Conservation (phyloP, 2,888 invertebrate genomes). For the Panzeria rudis region DNA sequence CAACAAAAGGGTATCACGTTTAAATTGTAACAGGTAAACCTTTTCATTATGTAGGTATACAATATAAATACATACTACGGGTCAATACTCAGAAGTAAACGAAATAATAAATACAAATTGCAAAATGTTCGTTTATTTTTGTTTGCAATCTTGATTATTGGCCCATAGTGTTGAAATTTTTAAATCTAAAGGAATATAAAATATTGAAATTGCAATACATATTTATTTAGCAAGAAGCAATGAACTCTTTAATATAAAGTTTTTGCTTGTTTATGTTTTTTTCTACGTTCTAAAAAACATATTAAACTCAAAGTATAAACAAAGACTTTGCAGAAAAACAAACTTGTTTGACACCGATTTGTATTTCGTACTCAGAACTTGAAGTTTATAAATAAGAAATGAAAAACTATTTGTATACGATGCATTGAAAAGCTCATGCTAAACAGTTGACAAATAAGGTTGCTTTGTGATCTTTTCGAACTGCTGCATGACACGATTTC, state of each 20-base stretch:
- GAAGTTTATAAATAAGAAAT: slow-evolving; percentile 29
- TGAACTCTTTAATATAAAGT: background rate
- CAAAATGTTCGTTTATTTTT: slow-evolving; percentile 9
- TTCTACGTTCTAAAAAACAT: background rate
- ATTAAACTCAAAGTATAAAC: background rate
- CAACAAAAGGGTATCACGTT: slow-evolving; percentile 27
- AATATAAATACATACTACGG: slow-evolving; percentile 14
- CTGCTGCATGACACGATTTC: slow-evolving; percentile 44
- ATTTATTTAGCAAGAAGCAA: background rate
- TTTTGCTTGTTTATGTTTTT: background rate
- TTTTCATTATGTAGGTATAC: slow-evolving; percentile 40
- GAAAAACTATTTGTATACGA: slow-evolving; percentile 69
- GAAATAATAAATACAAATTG: background rate
- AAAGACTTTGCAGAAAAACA: background rate
- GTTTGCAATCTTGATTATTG: background rate
- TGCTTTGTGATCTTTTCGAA: slow-evolving; percentile 53
- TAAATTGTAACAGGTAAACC: slow-evolving; percentile 57
- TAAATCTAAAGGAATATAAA: background rate
- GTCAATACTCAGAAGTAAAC: slow-evolving; percentile 8
- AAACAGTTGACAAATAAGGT: slow-evolving; percentile 73
- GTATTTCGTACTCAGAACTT: slow-evolving; percentile 1
- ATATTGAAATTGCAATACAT: background rate
- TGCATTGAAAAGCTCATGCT: slow-evolving; percentile 69
- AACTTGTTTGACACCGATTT: slow-evolving; percentile 1
- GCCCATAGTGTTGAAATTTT: background rate